phyloP scores from a whole-genome alignment of 2,888 invertebrate genomes.

The Drosophila sordidula region DNA sequence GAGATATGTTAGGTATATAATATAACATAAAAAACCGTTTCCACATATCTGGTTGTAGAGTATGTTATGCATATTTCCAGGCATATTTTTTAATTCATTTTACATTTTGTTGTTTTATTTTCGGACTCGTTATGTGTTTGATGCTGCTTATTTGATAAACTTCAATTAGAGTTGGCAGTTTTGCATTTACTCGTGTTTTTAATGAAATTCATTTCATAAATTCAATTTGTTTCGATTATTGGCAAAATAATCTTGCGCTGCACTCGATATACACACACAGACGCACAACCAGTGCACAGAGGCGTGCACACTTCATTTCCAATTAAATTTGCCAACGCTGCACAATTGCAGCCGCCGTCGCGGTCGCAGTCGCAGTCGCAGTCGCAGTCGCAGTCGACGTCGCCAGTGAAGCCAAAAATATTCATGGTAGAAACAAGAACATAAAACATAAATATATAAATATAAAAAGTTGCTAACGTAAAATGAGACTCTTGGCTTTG shows the following conservation, averaged over 20 bases:
- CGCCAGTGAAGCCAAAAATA: slow-evolving; percentile 53
- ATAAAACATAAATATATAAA: slow-evolving; percentile 52
- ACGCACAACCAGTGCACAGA: slow-evolving; percentile 38
- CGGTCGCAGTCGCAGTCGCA: slow-evolving; percentile 12
- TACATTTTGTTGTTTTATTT: slow-evolving; percentile 14
- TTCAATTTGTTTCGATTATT: slow-evolving; percentile 79
- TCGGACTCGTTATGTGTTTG: slow-evolving; percentile 31
- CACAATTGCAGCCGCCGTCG: slow-evolving; percentile 56
- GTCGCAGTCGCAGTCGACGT: slow-evolving; percentile 6
- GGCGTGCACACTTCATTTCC: slow-evolving; percentile 70
- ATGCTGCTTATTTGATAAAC: slow-evolving; percentile 60
- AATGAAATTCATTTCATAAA: slow-evolving; percentile 78
- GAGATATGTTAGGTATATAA: background rate
- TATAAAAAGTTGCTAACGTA: slow-evolving; percentile 43
- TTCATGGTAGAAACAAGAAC: slow-evolving; percentile 55
- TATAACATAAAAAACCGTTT: too few relatives aligned
- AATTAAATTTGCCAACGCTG: slow-evolving; percentile 79
- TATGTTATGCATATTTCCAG: background rate
- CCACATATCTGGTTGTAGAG: too few relatives aligned
- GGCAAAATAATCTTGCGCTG: slow-evolving; percentile 75
- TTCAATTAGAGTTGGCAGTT: slow-evolving; percentile 70
- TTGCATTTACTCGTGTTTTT: slow-evolving; percentile 45
- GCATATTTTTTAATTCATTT: background rate
- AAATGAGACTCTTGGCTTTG: slow-evolving; percentile 36
- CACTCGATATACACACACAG: slow-evolving; percentile 30